Conservation (phyloP, 2,888 invertebrate species). For the Trachelus stipa region DNA sequence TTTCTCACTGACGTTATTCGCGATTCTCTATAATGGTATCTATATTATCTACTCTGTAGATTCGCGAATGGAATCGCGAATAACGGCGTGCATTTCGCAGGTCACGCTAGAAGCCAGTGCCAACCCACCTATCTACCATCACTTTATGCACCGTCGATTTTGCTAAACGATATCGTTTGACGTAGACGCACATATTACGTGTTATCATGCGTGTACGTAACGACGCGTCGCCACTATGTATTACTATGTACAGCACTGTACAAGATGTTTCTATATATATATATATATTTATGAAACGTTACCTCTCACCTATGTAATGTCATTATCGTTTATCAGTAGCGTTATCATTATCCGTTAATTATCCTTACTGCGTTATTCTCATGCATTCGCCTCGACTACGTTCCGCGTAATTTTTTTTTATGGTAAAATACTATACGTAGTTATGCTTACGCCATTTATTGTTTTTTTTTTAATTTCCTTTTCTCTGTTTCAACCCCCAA, state of each 20-base stretch:
- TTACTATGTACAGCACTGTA: constrained; percentile 2
- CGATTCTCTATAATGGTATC: background rate
- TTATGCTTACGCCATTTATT: constrained; percentile 42
- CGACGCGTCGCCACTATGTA: background rate
- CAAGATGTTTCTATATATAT: constrained; percentile 2
- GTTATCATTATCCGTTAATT: background rate
- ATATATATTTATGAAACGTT: background rate
- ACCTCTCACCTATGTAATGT: background rate
- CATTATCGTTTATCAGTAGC: background rate
- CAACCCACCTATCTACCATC: background rate
- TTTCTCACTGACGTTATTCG: background rate
- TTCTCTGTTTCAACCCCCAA: constrained; percentile 5
- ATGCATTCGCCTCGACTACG: background rate
- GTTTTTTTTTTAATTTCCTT: constrained; percentile 5
- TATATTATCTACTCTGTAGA: background rate
- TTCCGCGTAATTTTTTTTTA: constrained; percentile 21
- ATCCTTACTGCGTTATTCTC: background rate
- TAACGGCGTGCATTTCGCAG: background rate
- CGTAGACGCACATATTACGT: background rate
- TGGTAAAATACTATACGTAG: constrained; percentile 45
- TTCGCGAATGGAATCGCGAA: background rate
- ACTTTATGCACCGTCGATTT: background rate
- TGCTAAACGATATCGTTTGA: background rate
- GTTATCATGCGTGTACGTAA: background rate
- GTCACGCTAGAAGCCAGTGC: background rate